These are phyloP conservation scores for Alfaro cultratus DNA, from an alignment of 2,797 vertebrate genomes.

Conservation along the genomic window DNA sequence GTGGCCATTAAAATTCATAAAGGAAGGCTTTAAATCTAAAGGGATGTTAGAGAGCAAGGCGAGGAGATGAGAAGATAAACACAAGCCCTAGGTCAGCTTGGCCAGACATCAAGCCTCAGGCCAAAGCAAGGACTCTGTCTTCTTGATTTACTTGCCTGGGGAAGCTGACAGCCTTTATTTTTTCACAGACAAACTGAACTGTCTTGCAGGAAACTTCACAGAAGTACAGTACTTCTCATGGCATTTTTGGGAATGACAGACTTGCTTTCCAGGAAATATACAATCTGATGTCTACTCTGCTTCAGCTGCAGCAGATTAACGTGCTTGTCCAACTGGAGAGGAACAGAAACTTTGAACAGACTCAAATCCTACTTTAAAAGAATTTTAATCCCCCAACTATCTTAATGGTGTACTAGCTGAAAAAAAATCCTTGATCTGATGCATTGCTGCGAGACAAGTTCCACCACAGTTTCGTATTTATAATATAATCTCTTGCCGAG, in stretches of 20 bases:
- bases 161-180: slow-evolving; percentile 5
- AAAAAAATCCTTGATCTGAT: slow-evolving; percentile 59
- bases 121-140: slow-evolving; percentile 32
- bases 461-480: slow-evolving; percentile 54
- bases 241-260: slow-evolving; percentile 8
- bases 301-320: slow-evolving; percentile 44
- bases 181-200: slow-evolving; percentile 13
- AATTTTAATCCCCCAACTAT: slow-evolving; percentile 58
- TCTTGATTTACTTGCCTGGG: slow-evolving; percentile 20
- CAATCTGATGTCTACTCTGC: slow-evolving; percentile 15
- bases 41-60: slow-evolving; percentile 19
- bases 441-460: slow-evolving; percentile 55
- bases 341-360: slow-evolving; percentile 29
- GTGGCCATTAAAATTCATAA: slow-evolving; percentile 71
- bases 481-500: slow-evolving; percentile 59
- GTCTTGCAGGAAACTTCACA: not conserved
- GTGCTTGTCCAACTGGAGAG: slow-evolving; percentile 39
- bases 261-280: slow-evolving; percentile 7
- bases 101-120: slow-evolving; percentile 51
- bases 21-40: slow-evolving; percentile 38
- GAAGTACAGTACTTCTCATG: slow-evolving; percentile 7
- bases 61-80: slow-evolving; percentile 52
- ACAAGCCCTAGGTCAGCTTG: slow-evolving; percentile 28
- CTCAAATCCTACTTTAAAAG: slow-evolving; percentile 56
- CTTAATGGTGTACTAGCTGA: slow-evolving; percentile 50